Conservation (phyloP, 2,888 invertebrate genomes). For the Pyrrhia umbra region DNA sequence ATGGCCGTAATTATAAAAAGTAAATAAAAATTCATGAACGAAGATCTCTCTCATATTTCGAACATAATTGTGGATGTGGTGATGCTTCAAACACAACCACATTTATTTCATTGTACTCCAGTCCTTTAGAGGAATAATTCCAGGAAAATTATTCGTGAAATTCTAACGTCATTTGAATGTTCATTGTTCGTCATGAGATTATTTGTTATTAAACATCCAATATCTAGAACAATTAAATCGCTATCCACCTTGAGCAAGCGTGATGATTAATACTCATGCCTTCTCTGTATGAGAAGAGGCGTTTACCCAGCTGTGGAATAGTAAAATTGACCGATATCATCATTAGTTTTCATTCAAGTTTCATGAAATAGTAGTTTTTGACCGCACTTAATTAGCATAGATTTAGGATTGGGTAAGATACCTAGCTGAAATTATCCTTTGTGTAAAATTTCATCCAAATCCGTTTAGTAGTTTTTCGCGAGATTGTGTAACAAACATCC, state of each 20-base stretch:
- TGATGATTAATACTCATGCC: no score
- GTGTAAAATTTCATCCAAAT: no score
- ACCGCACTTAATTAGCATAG: no score
- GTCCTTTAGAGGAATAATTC: constrained; percentile 23
- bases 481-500: no score
- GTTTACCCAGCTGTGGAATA: no score
- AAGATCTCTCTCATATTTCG: constrained; percentile 31
- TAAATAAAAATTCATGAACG: not conserved
- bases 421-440: no score
- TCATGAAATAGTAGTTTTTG: no score
- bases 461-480: no score
- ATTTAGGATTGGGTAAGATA: no score
- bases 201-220: not conserved
- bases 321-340: no score
- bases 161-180: constrained; percentile 42
- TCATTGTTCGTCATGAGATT: constrained; percentile 36
- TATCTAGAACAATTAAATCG: not conserved
- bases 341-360: no score
- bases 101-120: constrained; percentile 50
- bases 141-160: constrained; percentile 35
- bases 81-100: constrained; percentile 39
- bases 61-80: constrained; percentile 51
- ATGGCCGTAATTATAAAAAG: constrained; percentile 4
- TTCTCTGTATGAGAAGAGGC: no score
- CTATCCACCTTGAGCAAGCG: not conserved